Base-by-base conservation (phyloP, 2,113 vertebrate species). In the Microcebus tavaratra region DNA sequence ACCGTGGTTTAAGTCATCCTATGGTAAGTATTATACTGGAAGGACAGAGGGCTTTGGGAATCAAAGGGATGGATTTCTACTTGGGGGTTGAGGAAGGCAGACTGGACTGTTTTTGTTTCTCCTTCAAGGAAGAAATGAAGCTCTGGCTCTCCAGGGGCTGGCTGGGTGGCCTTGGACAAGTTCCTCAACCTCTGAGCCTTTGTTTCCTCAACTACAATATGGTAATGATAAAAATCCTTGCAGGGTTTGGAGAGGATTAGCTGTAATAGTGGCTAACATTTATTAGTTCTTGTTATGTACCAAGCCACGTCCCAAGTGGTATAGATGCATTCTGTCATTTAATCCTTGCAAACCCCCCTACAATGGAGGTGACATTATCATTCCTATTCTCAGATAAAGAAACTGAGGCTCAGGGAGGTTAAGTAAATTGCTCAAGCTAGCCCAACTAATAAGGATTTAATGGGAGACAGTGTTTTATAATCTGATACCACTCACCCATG, bases 331-430 rank as follows among this genome's bases (percentile, higher is more conserved):
- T 14, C 13, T 68, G 53, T 80, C 72, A 72, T 34, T 55, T 81
- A 80, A 72, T 84, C 48, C 53, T 93, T 79, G 29, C 48, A 85
- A 85, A 17, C 20, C 34, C 36, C 55, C 17, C 31, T 2, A 25
- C 27, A 27, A 45, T 45, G 45, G 34, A 67, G 21, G 15, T 63
- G 39, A 63, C 67, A 34, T 23, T 20, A 25, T 20, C 55, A 3
- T 50, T 36, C 39, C 73, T 80, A 34, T 45, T 50, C 84, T 82
- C 73, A 82, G 76, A 67, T 65, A 48, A 68, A 87, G 72, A 96
- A 57, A 81, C 57, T 57, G 55, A 91, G 53, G 36, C 53, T 90
- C 27, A 2, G 39, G 55, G 13, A 78, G 18, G 25, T 68, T 57
- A 81, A 65, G 31, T 6, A 82, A 27, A 79, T 68, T 25, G 27